These are phyloP conservation scores for Rhimphoctona megacephalus DNA, from an alignment of 2,888 invertebrate genomes.

Conservation along the genomic window DNA sequence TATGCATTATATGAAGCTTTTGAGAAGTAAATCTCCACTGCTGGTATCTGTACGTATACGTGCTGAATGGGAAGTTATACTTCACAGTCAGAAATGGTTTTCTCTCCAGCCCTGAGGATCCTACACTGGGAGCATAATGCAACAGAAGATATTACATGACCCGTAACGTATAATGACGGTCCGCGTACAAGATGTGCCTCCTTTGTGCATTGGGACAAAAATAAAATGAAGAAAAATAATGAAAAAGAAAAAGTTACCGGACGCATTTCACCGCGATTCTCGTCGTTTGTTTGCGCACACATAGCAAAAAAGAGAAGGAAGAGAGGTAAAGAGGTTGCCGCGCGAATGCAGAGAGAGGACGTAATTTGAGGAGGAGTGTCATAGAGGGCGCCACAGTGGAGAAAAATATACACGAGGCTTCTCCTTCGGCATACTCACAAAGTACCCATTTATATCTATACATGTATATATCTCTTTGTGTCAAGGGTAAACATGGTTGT, in stretches of 20 bases:
- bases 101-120: conserved; percentile 30
- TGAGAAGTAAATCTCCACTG: conserved; percentile 32
- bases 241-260: conserved; percentile 43
- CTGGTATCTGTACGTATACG: not conserved
- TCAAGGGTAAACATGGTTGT: conserved; percentile 53
- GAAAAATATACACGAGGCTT: conserved; percentile 47
- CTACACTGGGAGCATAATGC: conserved; percentile 34
- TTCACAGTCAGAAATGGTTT: conserved; percentile 18
- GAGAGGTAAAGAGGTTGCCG: conserved; percentile 22
- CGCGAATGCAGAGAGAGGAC: not conserved
- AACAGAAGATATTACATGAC: conserved; percentile 57
- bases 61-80: conserved; percentile 8
- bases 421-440: conserved; percentile 45
- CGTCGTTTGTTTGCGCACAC: conserved; percentile 50
- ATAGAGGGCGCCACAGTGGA: conserved; percentile 26
- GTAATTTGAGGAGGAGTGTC: conserved; percentile 12
- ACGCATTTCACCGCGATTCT: conserved; percentile 51
- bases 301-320: conserved; percentile 14
- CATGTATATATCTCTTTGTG: conserved; percentile 35
- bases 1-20: conserved; percentile 42
- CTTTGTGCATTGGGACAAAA: not conserved
- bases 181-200: conserved; percentile 16
- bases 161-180: conserved; percentile 58
- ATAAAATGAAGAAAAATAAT: conserved; percentile 29
- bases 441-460: conserved; percentile 22